Base-by-base conservation (phyloP, 1,140 invertebrate species). In the Drosophila obscura region DNA sequence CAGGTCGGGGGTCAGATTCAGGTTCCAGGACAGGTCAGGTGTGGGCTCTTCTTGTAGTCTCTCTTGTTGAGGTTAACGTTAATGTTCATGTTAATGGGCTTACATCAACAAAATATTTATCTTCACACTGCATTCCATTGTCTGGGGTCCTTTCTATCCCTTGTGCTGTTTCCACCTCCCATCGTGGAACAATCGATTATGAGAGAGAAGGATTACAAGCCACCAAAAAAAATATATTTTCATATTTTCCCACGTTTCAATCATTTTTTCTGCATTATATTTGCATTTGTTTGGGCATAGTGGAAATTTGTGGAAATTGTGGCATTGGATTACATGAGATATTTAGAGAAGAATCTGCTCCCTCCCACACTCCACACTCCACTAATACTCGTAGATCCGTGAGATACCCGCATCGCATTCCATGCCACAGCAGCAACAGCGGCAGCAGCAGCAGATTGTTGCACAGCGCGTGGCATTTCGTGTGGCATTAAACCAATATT, bases 201-300 rank as follows among this genome's bases (percentile, higher is more conserved):
- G n/a, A 56, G 39, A 39, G n/a, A 51, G 31, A 68, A 61, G 80
- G 80, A 83, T 83, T 83, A 84, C 65, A 50, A 74, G 68, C 35
- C 0, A 58, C 41, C 35, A 49, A 35, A 15, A 35, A 56, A 65
- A 61, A 19, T 19, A 19, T 74, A 77, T 76, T 87, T 82, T 85
- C 60, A 87, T 87, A 87, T 76, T 88, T 87, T 75, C 83, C 79
- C 82, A 87, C 83, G 83, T 64, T 58, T 59, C 65, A 45, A 61
- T 24, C 7, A 51, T 72, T 57, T 43, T 39, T 28, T 46, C 48
- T 78, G 58, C 82, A 87, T 74, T 75, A 73, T 80, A 85, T 77
- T 81, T 81, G 79, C 43, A 66, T 50, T 64, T 53, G 51, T 53
- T 66, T 57, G 44, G 62, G 50, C 6, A 4, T 39, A 13, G 11